Percentiles rank a stretch among this genome's conserved stretches.
These are phyloP conservation scores for Triplophysa rosa DNA, from an alignment of 2,113 vertebrate species.

Conservation along the genomic window DNA sequence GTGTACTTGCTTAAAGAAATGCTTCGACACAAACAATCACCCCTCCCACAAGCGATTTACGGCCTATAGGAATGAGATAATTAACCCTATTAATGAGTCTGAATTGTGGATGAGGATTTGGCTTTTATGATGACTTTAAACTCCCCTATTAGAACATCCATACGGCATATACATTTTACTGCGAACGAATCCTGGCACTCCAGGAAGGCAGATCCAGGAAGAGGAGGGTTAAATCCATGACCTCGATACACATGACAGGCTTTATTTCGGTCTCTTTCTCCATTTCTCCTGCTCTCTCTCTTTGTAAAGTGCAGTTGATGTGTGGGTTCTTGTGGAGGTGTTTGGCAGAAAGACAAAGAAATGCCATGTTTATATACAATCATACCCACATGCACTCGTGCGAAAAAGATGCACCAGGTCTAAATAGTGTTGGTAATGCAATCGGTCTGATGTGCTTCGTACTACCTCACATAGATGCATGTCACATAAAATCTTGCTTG, in stretches of 20 bases:
- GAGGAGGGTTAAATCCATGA: slow-evolving; percentile 50
- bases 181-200: not conserved
- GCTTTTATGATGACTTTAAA: not conserved
- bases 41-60: not conserved
- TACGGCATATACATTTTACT: not conserved
- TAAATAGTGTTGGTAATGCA: slow-evolving; percentile 7
- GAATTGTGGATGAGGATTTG: slow-evolving; percentile 2
- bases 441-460: not conserved
- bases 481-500: not conserved
- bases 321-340: slow-evolving; percentile 39
- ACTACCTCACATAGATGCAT: not conserved
- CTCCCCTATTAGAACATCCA: not conserved
- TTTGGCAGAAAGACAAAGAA: slow-evolving; percentile 24
- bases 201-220: not conserved
- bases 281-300: slow-evolving; percentile 38
- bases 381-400: slow-evolving; percentile 1
- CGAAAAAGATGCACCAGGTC: slow-evolving; percentile 7
- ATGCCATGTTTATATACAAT: not conserved
- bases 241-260: slow-evolving; percentile 52
- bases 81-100: not conserved
- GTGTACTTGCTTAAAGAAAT: not conserved
- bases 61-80: not conserved
- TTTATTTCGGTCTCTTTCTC: slow-evolving; percentile 59
- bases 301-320: slow-evolving; percentile 47
- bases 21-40: not conserved